phyloP scores from a whole-genome alignment of 1,140 invertebrate genomes.

The Bombus pyrosoma region DNA sequence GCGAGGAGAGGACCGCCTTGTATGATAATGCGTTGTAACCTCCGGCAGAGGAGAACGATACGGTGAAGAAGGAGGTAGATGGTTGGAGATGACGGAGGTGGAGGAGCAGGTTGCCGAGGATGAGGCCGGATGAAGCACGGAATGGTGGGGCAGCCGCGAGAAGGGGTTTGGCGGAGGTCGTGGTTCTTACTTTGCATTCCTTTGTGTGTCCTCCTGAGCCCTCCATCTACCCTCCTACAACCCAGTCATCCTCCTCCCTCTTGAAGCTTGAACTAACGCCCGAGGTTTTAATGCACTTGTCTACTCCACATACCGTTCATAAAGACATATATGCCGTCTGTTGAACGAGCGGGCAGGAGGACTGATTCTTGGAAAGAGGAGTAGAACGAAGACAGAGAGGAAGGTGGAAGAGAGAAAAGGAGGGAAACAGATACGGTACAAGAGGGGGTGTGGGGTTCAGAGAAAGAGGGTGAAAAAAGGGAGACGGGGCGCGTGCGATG shows the following conservation, averaged over 20 bases:
- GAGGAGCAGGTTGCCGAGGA: slow-evolving; percentile 68
- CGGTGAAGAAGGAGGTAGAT: not conserved
- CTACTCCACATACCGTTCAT: slow-evolving; percentile 81
- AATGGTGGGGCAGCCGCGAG: slow-evolving; percentile 25
- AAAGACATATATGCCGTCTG: slow-evolving; percentile 80
- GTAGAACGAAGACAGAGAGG: slow-evolving; percentile 46
- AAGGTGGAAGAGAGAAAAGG: not conserved
- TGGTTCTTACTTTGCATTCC: slow-evolving; percentile 83
- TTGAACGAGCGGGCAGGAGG: slow-evolving; percentile 72
- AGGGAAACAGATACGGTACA: not conserved
- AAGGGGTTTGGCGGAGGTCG: slow-evolving; percentile 58
- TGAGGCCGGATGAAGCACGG: slow-evolving; percentile 32
- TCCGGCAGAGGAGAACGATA: slow-evolving; percentile 71
- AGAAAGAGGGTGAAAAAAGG: slow-evolving; percentile 39
- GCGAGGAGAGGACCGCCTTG: slow-evolving; percentile 75
- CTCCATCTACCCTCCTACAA: slow-evolving; percentile 67
- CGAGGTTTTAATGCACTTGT: slow-evolving; percentile 83
- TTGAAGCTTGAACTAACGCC: slow-evolving; percentile 81
- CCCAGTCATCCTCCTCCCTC: slow-evolving; percentile 66
- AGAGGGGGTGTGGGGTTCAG: not conserved
- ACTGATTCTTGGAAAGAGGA: slow-evolving; percentile 65
- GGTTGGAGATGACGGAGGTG: slow-evolving; percentile 27
- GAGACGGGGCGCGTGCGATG: slow-evolving; percentile 24
- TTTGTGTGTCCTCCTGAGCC: slow-evolving; percentile 79
- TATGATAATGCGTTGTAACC: slow-evolving; percentile 80